phyloP scores from a whole-genome alignment of 2,113 vertebrate genomes.

The Passer montanus region DNA sequence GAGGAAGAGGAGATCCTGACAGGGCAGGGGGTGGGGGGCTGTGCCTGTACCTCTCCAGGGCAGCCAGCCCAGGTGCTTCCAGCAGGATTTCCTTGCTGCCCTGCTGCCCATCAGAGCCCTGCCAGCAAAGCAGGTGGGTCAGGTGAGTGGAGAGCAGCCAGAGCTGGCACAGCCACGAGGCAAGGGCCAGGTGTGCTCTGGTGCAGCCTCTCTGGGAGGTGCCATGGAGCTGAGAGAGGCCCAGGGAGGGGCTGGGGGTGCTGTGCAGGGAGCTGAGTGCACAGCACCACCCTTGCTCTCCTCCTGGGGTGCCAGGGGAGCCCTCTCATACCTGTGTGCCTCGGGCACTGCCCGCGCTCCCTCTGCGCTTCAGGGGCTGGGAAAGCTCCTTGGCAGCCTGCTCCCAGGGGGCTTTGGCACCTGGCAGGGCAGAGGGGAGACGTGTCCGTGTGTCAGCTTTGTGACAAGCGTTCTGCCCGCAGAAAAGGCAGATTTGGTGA shows the following conservation, averaged over 20 bases:
- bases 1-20: not conserved
- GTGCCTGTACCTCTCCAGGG: constrained; percentile 66
- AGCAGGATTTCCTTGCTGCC: constrained; percentile 68
- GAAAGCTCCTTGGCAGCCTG: constrained; percentile 77
- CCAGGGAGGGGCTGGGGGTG: not conserved
- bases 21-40: not conserved
- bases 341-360: constrained; percentile 71
- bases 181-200: not conserved
- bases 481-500: not conserved
- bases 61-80: constrained; percentile 73
- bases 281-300: rapidly evolving
- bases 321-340: constrained; percentile 74
- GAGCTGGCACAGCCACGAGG: not conserved
- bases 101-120: constrained; percentile 70
- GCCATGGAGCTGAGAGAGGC: not conserved
- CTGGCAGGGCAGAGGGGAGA: constrained; percentile 28
- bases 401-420: constrained; percentile 61
- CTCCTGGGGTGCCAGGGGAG: not conserved
- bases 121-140: constrained; percentile 20
- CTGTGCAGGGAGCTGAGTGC: not conserved
- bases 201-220: not conserved
- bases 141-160: not conserved
- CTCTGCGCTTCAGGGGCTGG: constrained; percentile 71
- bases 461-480: not conserved
- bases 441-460: rapidly evolving